phyloP scores from a whole-genome alignment of 2,797 vertebrate genomes.

The Sebastes matsubarae region DNA sequence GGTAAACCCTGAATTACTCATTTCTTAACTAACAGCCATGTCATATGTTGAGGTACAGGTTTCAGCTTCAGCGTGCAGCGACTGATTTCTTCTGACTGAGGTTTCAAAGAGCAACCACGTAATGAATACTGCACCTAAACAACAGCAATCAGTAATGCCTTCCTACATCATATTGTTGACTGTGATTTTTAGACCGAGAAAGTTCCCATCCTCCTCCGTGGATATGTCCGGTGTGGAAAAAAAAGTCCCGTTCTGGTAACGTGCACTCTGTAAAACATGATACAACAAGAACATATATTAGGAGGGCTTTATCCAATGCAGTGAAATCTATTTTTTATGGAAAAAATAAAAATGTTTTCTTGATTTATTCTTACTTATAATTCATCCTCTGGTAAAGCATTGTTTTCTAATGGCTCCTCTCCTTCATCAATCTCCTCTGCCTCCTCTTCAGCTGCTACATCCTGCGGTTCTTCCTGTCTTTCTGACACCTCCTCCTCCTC shows the following conservation, averaged over 20 bases:
- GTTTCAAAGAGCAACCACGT: slow-evolving; percentile 44
- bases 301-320: neutral
- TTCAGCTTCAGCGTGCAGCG: neutral
- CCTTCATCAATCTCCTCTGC: slow-evolving; percentile 25
- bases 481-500: slow-evolving; percentile 14
- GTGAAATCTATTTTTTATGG: neutral
- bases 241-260: slow-evolving; percentile 15
- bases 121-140: slow-evolving; percentile 36
- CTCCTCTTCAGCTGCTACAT: slow-evolving; percentile 36
- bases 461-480: slow-evolving; percentile 20
- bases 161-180: slow-evolving; percentile 34
- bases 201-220: slow-evolving; percentile 38
- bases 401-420: slow-evolving; percentile 37
- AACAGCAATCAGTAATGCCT: slow-evolving; percentile 36
- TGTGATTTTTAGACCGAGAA: slow-evolving; percentile 18
- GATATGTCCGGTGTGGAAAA: slow-evolving; percentile 35
- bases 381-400: slow-evolving; percentile 46
- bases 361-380: slow-evolving; percentile 54
- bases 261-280: slow-evolving; percentile 59
- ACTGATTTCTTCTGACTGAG: slow-evolving; percentile 27
- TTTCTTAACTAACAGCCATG: slow-evolving; percentile 19
- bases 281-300: neutral
- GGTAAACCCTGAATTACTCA: slow-evolving; percentile 48
- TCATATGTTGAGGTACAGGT: slow-evolving; percentile 39
- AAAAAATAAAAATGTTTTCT: neutral